Conservation (phyloP, 1,140 invertebrate species). For the Lethrus apterus region DNA sequence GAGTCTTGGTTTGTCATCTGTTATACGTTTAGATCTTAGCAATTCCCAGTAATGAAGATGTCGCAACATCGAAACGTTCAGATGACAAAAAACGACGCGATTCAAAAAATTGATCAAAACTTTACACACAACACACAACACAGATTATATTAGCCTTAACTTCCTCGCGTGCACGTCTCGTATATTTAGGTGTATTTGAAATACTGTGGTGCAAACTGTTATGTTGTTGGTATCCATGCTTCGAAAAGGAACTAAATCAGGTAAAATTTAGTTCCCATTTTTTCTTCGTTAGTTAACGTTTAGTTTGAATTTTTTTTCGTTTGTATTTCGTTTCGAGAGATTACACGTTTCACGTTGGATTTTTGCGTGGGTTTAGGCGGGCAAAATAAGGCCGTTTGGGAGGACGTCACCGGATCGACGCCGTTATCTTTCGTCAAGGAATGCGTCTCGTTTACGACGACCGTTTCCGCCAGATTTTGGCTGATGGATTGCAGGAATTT, state of each 20-base stretch:
- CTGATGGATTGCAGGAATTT: constrained; percentile 95
- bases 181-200: no score
- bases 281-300: neutral
- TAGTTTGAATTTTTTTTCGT: neutral
- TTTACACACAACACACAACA: no score
- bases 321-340: neutral
- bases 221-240: constrained; percentile 40
- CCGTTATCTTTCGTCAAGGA: constrained; percentile 92
- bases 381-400: constrained; percentile 91
- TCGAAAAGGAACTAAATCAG: constrained; percentile 43
- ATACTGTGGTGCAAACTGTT: constrained; percentile 41
- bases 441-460: constrained; percentile 95
- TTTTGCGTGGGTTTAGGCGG: constrained; percentile 58
- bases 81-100: no score
- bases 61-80: no score
- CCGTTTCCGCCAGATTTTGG: constrained; percentile 95
- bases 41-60: no score
- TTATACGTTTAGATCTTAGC: no score
- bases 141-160: no score
- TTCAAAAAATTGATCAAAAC: no score
- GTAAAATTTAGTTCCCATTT: constrained; percentile 40
- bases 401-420: constrained; percentile 94
- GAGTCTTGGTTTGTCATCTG: no score
- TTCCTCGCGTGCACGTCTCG: no score
- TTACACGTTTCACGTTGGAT: no score